Base-by-base conservation (phyloP, 2,888 invertebrate species). In the Bellardia bayeri region DNA sequence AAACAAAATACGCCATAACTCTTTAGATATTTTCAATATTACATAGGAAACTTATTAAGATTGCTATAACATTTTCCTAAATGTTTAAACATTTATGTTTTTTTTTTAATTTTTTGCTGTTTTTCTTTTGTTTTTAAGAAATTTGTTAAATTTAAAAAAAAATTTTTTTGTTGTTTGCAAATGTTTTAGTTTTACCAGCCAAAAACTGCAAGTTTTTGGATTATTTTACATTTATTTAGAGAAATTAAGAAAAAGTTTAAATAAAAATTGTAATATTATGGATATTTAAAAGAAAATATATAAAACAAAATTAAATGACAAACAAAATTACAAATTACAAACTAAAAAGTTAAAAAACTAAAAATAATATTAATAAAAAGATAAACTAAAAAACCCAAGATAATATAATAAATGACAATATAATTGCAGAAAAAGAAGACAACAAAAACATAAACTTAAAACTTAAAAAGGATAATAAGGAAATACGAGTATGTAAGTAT, bases 311-410 rank as follows among this genome's bases (percentile, higher is more conserved):
- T 63, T 79, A 75, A 79, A 23, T 74, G 75, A 81, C 64, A 84
- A 85, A 85, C 68, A 63, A 85, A 75, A 81, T 81, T 84, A 87
- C 63, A 74, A 80, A 78, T 72, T 76, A 87, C 81, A 76, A 80
- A 71, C 37, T 58, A 66, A 66, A 51, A 51, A 51, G 11, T 51
- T 51, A 51, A 51, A 30, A 40, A 74, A 51, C 30, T 16, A 54
- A 86, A 82, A 78, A 72, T 63, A 69, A 74, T 11, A 45, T 11
- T 11, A 45, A 45, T 45, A 11, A 11, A 85, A 78, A 61, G n/a
- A 63, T 69, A 68, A 76, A 76, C 69, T 61, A 69, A 83, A 82
- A 83, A 82, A 83, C 51, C 82, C 82, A 69, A 76, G 76, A 33
- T 68, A 69, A 40, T 69, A 69, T 61, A 68, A 82, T 56, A 33